Evolutionary conservation across 37 sponge, comb jelly and placozoan species (phyloP), one percentile per base, ranked within the genome.

Genomic region (Haliclona indistincta): DNA sequence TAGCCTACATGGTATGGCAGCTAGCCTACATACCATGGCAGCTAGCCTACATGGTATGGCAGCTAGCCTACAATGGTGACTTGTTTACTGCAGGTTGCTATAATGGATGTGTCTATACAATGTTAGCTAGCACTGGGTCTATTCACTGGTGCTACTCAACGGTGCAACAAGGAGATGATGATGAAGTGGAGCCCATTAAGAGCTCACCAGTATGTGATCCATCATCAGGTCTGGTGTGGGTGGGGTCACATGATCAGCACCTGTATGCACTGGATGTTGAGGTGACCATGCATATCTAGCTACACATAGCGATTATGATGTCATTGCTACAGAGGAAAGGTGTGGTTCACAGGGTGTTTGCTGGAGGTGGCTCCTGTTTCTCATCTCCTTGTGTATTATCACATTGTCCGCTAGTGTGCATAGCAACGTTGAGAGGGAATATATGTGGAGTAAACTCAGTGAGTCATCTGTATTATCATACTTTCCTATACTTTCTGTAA

Each of bases 221-320:
- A 11, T 15, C 45, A 58, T 90, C 90, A 49, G 94, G 94, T 25
- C 51, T 60, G 13, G 66, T 93, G 2, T 96, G 97, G 97, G 54
- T 86, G 49, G 94, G 97, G 10, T 89, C 97, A 54, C 97, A 96
- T 74, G 88, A 87, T 63, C 81, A 74, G 22, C 78, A 86, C 68
- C 36, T 96, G 23, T 86, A 89, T 68, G 84, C 79, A 4, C n/a
- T 96, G 4, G 60, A 86, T 51, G 40, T 93, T 13, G 26, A 79
- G 64, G 94, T 93, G 38, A 34, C 64, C 72, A 38, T 43, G 47
- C 35, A n/a, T 52, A 49, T 49, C 29, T 30, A 13, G 22, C 23
- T 55, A 40, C 37, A 23, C 26, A 5, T 19, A 71, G 13, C 68
- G 25, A 25, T n/a, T n/a, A n/a, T 17, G 13, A 47, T 23, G 25